phyloP scores from a whole-genome alignment of 92 coral and sea anemone species.

The Epizoanthus ramosus region DNA sequence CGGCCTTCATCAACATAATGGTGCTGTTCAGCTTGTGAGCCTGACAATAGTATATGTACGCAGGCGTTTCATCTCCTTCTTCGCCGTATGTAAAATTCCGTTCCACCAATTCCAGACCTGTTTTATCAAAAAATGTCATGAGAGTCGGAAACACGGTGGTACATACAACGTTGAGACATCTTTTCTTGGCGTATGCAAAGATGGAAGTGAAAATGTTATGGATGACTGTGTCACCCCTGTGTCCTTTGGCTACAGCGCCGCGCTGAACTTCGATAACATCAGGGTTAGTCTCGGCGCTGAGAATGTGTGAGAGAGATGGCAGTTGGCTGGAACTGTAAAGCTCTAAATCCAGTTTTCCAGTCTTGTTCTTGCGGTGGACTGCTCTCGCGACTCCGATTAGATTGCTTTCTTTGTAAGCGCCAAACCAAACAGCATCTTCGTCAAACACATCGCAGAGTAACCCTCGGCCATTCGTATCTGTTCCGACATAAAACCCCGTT shows the following conservation, averaged over 20 bases:
- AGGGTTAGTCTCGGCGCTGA: slow-evolving; percentile 29
- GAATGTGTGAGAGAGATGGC: slow-evolving; percentile 48
- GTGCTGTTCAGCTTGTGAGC: slow-evolving; percentile 34
- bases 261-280: slow-evolving; percentile 58
- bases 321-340: slow-evolving; percentile 51
- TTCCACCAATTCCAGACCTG: slow-evolving; percentile 59
- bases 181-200: slow-evolving; percentile 55
- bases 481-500: slow-evolving; percentile 52
- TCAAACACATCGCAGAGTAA: slow-evolving; percentile 65
- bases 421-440: slow-evolving; percentile 59
- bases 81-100: slow-evolving; percentile 63
- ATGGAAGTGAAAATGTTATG: slow-evolving; percentile 43
- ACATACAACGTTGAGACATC: slow-evolving; percentile 52
- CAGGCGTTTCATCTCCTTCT: slow-evolving; percentile 57
- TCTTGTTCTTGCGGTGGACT: slow-evolving; percentile 52
- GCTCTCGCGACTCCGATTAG: slow-evolving; percentile 63
- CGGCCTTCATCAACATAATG: slow-evolving; percentile 38
- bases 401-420: slow-evolving; percentile 47
- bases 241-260: slow-evolving; percentile 56
- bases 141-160: slow-evolving; percentile 62
- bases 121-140: slow-evolving; percentile 60
- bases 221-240: slow-evolving; percentile 49
- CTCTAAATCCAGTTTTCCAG: slow-evolving; percentile 65
- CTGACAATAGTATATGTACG: slow-evolving; percentile 57
- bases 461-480: slow-evolving; percentile 45